Evolutionary conservation across 2,888 invertebrate genomes (phyloP).

Genomic region (Drosophila macrospina): DNA sequence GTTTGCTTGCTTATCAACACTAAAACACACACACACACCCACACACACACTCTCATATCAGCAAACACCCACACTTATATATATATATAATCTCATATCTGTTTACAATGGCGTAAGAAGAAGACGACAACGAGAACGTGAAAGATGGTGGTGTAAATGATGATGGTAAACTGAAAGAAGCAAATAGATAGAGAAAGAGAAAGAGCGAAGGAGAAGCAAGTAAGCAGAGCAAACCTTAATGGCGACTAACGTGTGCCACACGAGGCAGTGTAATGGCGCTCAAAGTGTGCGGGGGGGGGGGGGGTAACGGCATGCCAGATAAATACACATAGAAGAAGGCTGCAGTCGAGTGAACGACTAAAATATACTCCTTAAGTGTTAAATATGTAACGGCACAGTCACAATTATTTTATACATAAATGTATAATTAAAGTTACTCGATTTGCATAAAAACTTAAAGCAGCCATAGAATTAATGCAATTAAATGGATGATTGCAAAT

Average conservation of each 20-base stretch:
- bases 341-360: neutral
- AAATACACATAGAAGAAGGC: neutral
- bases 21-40: conserved; percentile 43
- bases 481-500: too few species aligned
- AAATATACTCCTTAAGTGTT: too few species aligned
- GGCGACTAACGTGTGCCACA: conserved; percentile 41
- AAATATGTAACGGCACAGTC: too few species aligned
- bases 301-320: conserved; percentile 1
- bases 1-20: conserved; percentile 63
- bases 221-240: conserved; percentile 36
- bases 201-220: neutral
- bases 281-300: neutral
- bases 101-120: conserved; percentile 61
- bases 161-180: conserved; percentile 44
- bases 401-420: too few species aligned
- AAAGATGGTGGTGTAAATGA: conserved; percentile 54
- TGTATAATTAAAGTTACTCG: too few species aligned
- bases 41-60: neutral
- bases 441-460: too few species aligned
- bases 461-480: too few species aligned
- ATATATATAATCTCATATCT: conserved; percentile 56
- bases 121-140: conserved; percentile 19
- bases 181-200: neutral
- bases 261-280: neutral
- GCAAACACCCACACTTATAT: conserved; percentile 15